phyloP scores from a whole-genome alignment of 2,797 vertebrate species.

The Intellagama lesueurii region DNA sequence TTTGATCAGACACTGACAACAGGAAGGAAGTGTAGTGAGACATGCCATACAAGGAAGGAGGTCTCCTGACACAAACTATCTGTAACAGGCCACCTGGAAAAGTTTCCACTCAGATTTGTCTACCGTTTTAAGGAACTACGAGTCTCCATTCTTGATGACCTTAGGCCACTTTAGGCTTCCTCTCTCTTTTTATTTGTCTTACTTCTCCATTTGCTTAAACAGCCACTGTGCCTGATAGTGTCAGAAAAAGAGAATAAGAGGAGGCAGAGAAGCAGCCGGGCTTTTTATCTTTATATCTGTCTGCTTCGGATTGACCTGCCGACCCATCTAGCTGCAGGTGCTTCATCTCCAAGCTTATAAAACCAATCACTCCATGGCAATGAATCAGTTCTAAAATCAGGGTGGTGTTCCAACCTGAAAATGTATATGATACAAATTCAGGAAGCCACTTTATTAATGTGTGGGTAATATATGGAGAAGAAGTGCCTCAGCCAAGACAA shows the following conservation, averaged over 20 bases:
- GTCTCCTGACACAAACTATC: not conserved
- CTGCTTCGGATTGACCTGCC: not conserved
- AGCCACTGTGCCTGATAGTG: not conserved
- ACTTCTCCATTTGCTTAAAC: not conserved
- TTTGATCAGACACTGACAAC: not conserved
- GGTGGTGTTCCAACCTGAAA: rapidly evolving
- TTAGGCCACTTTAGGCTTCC: not conserved
- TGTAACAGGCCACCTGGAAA: not conserved
- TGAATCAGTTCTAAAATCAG: not conserved
- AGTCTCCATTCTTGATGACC: not conserved
- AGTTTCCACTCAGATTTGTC: not conserved
- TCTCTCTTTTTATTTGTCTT: not conserved
- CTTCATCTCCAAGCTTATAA: not conserved
- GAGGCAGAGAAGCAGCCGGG: not conserved
- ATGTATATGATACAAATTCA: not conserved
- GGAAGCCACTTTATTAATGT: not conserved
- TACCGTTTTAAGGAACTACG: not conserved
- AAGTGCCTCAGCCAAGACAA: not conserved
- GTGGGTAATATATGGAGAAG: not conserved
- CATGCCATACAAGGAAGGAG: not conserved
- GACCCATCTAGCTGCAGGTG: not conserved
- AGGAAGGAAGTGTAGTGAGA: not conserved
- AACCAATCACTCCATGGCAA: not conserved
- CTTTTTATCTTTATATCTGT: not conserved
- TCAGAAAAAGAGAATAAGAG: not conserved